Evolutionary conservation across 2,797 vertebrate genomes (phyloP), one percentile per base, ranked within the genome.

Genomic region (Cryptoprocta ferox): DNA sequence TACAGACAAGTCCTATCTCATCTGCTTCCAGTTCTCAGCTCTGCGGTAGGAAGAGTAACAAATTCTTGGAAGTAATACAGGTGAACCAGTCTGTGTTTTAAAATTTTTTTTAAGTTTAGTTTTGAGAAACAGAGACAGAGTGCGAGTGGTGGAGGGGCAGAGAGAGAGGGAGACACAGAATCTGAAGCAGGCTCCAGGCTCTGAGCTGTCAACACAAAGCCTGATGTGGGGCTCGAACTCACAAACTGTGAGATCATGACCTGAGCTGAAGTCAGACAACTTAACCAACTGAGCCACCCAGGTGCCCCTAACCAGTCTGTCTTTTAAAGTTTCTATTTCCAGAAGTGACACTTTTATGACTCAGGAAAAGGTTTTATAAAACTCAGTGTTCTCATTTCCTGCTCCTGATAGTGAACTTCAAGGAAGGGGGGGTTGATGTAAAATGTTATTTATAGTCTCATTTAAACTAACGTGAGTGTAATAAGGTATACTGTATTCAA

Each of bases 311-410:
- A 39, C 35, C 76, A 48, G 28, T 15, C 15, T 75, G 73, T 75
- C 28, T 59, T 91, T 95, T 53, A 59, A 81, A 76, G 7, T 87
- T 90, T 48, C 91, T 85, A 0, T 97, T 96, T 97, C 56, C 85
- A 81, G 73, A 50, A 90, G 59, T 3, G 15, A 56, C 45, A 70
- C 50, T 15, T 35, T 32, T 13, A 8, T 68, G 63, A 89, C 53
- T 95, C 89, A n/a, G 45, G 84, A 85, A 80, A 80, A 63, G 16
- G 30, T 87, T 35, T 39, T 8, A 16, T 10, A 32, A 65, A 79
- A n/a, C 53, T 53, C 75, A 24, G 2, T 48, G 0, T 70, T 85
- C 89, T 8, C 16, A 7, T 45, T 94, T 83, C 14, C 35, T 61
- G 0, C 59, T 45, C 7, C 24, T 37, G 86, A n/a, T 48, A 8